phyloP scores from a whole-genome alignment of 1,140 invertebrate species.

The Drosophila trapezifrons region DNA sequence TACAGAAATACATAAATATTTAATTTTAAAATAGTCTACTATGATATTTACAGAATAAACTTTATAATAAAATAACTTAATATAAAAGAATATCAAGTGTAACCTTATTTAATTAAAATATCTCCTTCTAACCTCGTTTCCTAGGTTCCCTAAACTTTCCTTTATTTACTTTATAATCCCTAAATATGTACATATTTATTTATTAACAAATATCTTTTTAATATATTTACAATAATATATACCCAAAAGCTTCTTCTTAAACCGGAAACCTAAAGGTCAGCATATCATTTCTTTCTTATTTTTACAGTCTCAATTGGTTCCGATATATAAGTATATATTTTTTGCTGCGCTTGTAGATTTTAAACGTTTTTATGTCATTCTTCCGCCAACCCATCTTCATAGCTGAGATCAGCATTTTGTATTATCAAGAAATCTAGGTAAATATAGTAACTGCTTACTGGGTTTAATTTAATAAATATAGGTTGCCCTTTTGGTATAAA shows the following conservation, averaged over 20 bases:
- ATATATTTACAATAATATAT: not conserved
- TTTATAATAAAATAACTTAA: too few relatives aligned
- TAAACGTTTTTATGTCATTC: not conserved
- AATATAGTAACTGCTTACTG: not conserved
- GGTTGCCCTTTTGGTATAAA: not conserved
- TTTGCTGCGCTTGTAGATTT: not conserved
- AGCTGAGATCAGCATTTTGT: not conserved
- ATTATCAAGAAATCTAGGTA: slow-evolving; percentile 2
- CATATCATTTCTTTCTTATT: not conserved
- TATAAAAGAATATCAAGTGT: not conserved
- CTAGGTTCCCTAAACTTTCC: not conserved
- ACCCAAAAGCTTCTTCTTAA: not conserved
- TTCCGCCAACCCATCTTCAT: not conserved
- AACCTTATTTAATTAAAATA: not conserved
- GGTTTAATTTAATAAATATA: not conserved
- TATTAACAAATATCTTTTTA: too few relatives aligned
- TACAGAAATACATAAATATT: too few relatives aligned
- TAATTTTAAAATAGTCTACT: too few relatives aligned
- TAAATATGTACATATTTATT: not conserved
- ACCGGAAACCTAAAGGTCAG: slow-evolving; percentile 31
- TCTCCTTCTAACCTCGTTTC: too few relatives aligned
- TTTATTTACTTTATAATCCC: not conserved
- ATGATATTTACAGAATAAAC: too few relatives aligned
- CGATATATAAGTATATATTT: not conserved
- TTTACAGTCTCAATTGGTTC: not conserved